phyloP scores from a whole-genome alignment of 2,113 vertebrate genomes.

The Alligator mississippiensis region DNA sequence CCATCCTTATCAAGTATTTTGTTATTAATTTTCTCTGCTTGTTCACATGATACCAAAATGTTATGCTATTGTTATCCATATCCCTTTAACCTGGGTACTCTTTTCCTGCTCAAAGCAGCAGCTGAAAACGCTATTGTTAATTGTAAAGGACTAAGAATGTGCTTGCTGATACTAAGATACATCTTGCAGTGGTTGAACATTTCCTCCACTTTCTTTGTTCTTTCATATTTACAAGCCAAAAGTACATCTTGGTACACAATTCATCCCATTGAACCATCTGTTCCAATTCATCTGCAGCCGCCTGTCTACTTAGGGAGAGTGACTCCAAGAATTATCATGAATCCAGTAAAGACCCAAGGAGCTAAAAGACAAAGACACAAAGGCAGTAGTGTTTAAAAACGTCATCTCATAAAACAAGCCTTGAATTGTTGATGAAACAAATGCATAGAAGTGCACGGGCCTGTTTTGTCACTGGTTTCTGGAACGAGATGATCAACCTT shows the following conservation, averaged over 20 bases:
- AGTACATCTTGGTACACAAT: neutral
- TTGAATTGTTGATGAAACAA: neutral
- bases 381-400: neutral
- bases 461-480: slow-evolving; percentile 17
- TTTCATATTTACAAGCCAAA: neutral
- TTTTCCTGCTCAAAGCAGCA: slow-evolving; percentile 39
- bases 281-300: neutral
- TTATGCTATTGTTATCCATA: neutral
- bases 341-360: neutral
- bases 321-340: neutral
- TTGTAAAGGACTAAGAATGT: neutral
- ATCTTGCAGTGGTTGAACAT: neutral
- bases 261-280: neutral
- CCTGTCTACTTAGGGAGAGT: slow-evolving; percentile 17
- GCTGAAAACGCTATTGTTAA: slow-evolving; percentile 29
- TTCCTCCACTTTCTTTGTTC: slow-evolving; percentile 4
- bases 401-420: neutral
- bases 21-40: slow-evolving; percentile 20
- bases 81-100: neutral
- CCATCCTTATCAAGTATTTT: slow-evolving; percentile 18
- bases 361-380: neutral
- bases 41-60: slow-evolving; percentile 11
- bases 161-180: slow-evolving; percentile 9
- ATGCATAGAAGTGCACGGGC: neutral
- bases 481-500: slow-evolving; percentile 38